These are phyloP conservation scores for Tetramorium parvispinum DNA, from an alignment of 1,140 invertebrate genomes.

Conservation along the genomic window DNA sequence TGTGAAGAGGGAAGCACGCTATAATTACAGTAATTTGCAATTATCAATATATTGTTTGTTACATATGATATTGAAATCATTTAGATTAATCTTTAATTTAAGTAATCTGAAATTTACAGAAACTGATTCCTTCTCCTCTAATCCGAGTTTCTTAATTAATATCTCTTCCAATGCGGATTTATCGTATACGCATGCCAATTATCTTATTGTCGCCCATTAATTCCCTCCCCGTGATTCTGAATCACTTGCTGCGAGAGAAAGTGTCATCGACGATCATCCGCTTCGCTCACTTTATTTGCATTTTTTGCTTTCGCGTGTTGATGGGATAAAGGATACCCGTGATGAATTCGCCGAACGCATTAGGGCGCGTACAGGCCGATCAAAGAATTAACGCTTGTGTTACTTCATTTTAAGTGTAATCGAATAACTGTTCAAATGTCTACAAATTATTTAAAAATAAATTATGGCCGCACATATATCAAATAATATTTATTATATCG, in stretches of 20 bases:
- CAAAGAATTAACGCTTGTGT: constrained; percentile 25
- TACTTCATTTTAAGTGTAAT: neutral
- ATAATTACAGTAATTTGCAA: neutral
- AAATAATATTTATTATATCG: neutral
- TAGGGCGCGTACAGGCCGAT: constrained; percentile 16
- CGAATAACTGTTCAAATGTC: neutral
- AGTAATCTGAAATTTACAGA: neutral
- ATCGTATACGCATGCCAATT: constrained; percentile 12
- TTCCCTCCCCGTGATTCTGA: constrained; percentile 10
- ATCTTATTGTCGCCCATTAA: constrained; percentile 19
- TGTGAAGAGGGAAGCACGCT: neutral
- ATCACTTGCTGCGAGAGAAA: constrained; percentile 23
- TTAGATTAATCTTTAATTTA: neutral
- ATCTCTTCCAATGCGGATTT: constrained; percentile 3
- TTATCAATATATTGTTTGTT: neutral
- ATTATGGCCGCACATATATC: no score
- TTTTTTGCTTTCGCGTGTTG: constrained; percentile 37
- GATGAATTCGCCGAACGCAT: constrained; percentile 53
- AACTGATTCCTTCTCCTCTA: neutral
- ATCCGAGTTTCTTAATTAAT: neutral
- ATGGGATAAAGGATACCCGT: constrained; percentile 53
- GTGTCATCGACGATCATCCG: constrained; percentile 17
- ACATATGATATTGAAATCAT: neutral
- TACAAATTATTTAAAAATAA: neutral
- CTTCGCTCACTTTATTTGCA: neutral